A percentile compares a stretch with the other conserved stretches of the same genome.
These are phyloP conservation scores for Rhopalosiphum padi DNA, from an alignment of 1,140 invertebrate species.

Conservation along the genomic window DNA sequence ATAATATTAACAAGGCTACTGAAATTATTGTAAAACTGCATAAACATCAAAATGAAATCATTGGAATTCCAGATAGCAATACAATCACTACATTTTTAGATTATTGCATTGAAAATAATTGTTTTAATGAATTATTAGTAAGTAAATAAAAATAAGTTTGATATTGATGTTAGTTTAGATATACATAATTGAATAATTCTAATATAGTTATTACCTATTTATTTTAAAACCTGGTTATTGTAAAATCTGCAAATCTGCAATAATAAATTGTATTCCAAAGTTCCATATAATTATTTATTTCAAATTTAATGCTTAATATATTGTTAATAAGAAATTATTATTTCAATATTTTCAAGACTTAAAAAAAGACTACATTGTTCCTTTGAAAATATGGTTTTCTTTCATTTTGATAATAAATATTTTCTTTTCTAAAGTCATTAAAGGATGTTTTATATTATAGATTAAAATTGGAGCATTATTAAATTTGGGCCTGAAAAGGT, in stretches of 20 bases:
- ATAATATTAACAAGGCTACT: slow-evolving; percentile 66
- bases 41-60: slow-evolving; percentile 65
- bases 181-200: not conserved
- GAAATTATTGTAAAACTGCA: slow-evolving; percentile 67
- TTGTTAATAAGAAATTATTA: too few relatives aligned
- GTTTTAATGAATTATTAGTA: slow-evolving; percentile 66
- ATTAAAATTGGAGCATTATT: too few relatives aligned
- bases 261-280: not conserved
- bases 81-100: slow-evolving; percentile 66
- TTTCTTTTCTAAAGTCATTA: too few relatives aligned
- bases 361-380: too few relatives aligned
- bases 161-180: not conserved
- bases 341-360: too few relatives aligned
- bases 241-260: not conserved
- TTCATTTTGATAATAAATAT: too few relatives aligned
- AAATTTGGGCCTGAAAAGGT: too few relatives aligned
- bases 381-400: too few relatives aligned
- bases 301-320: not conserved
- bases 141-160: slow-evolving; percentile 58
- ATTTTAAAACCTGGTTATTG: not conserved
- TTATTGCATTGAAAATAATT: slow-evolving; percentile 65
- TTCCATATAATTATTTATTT: not conserved
- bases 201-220: not conserved
- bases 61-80: slow-evolving; percentile 67
- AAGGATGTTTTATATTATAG: too few relatives aligned